A percentile compares a stretch with the other conserved stretches of the same genome.
phyloP scores from a whole-genome alignment of 92 coral and sea anemone species.

The Phenganax stokvisi region DNA sequence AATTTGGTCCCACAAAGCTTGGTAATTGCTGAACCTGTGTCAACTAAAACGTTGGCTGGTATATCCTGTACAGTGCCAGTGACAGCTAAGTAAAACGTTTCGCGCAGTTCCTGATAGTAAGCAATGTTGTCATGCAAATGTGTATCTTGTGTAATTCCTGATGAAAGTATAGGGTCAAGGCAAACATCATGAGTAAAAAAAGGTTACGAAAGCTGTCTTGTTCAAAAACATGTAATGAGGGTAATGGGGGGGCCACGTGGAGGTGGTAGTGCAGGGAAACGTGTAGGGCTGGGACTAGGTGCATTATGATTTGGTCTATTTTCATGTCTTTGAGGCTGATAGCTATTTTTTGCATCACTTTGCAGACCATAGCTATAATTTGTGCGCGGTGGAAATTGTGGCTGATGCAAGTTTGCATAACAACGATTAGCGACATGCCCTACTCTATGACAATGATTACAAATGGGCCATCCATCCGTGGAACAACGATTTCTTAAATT shows the following conservation, averaged over 20 bases:
- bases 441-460: not conserved
- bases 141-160: not conserved
- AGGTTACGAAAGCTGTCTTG: not conserved
- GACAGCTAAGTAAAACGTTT: slow-evolving; percentile 1
- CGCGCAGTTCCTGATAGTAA: not conserved
- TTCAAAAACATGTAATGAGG: not conserved
- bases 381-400: not conserved
- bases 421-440: slow-evolving; percentile 7
- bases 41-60: not conserved
- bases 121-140: not conserved
- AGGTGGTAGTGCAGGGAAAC: slow-evolving; percentile 17
- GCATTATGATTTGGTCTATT: not conserved
- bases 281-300: not conserved
- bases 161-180: not conserved
- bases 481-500: not conserved
- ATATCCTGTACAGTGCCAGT: not conserved
- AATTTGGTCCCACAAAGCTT: slow-evolving; percentile 6
- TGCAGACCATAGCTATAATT: not conserved
- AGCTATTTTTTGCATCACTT: not conserved
- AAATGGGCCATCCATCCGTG: slow-evolving; percentile 16
- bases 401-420: not conserved
- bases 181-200: not conserved
- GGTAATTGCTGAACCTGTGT: slow-evolving; percentile 1
- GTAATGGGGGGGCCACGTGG: not conserved
- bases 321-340: too few species aligned